Evolutionary conservation across 2,888 invertebrate species (phyloP).

Genomic region (Drosophila rellima): DNA sequence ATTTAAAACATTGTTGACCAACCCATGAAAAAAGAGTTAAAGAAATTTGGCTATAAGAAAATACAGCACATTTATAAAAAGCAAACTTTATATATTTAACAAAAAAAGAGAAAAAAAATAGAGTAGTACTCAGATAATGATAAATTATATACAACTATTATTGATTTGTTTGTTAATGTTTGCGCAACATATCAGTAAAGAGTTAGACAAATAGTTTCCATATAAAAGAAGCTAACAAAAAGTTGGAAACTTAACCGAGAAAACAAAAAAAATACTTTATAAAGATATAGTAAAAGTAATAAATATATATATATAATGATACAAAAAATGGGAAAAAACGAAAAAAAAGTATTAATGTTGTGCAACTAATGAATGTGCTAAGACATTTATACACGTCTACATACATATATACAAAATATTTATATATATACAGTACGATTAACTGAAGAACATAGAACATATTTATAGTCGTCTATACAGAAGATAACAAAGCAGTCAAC

Average conservation of each 20-base stretch:
- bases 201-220: conserved; percentile 79
- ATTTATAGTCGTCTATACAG: conserved; percentile 49
- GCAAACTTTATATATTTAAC: conserved; percentile 64
- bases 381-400: conserved; percentile 80
- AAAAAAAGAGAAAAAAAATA: conserved; percentile 27
- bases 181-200: conserved; percentile 86
- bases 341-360: conserved; percentile 76
- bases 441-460: conserved; percentile 37
- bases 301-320: conserved; percentile 41
- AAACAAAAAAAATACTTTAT: conserved; percentile 42
- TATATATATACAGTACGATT: conserved; percentile 56
- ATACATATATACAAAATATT: conserved; percentile 77
- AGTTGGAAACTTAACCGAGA: conserved; percentile 65
- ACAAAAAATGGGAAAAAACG: conserved; percentile 38
- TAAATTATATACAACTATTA: conserved; percentile 71
- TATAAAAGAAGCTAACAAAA: conserved; percentile 63
- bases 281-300: conserved; percentile 57
- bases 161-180: conserved; percentile 86
- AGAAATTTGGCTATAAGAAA: conserved; percentile 67
- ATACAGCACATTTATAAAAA: conserved; percentile 62
- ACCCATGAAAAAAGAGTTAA: conserved; percentile 51
- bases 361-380: conserved; percentile 81
- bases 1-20: conserved; percentile 77
- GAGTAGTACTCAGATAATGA: conserved; percentile 36
- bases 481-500: conserved; percentile 16